Percentiles rank a stretch among this genome's conserved stretches.
These are phyloP conservation scores for Karalla daura DNA, from an alignment of 2,797 vertebrate species.

Conservation along the genomic window DNA sequence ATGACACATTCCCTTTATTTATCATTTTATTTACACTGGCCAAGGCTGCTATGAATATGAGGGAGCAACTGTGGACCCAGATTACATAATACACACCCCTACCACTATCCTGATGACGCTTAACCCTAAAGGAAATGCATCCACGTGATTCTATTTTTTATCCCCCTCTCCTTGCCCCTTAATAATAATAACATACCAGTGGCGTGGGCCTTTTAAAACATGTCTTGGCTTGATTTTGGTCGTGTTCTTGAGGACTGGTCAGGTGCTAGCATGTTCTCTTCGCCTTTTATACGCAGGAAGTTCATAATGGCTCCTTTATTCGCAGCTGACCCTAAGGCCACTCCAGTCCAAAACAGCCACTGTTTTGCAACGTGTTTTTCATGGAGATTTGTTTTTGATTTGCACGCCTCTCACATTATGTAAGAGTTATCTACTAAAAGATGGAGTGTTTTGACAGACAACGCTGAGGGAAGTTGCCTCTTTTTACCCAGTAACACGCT, in stretches of 20 bases:
- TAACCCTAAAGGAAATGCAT: constrained; percentile 5
- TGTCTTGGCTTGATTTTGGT: constrained; percentile 20
- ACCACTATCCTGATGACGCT: neutral
- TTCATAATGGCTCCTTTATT: constrained; percentile 69
- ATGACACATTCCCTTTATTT: neutral
- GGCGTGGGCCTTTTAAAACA: neutral
- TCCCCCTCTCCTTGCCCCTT: neutral
- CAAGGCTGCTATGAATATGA: neutral
- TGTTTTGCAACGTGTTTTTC: constrained; percentile 6
- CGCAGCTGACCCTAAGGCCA: constrained; percentile 49
- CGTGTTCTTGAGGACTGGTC: constrained; percentile 51
- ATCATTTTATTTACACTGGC: neutral
- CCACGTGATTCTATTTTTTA: constrained; percentile 19
- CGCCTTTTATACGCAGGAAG: constrained; percentile 32
- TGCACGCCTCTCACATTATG: neutral
- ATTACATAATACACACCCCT: constrained; percentile 31
- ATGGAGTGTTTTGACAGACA: neutral
- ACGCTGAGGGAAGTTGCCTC: no score
- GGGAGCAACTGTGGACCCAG: neutral
- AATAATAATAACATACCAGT: neutral
- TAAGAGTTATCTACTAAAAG: neutral
- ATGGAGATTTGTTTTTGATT: constrained; percentile 11
- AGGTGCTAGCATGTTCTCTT: constrained; percentile 56
- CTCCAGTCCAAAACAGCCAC: neutral
- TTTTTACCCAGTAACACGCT: neutral